These are phyloP conservation scores for Lichenostomus cassidix DNA, from an alignment of 2,113 vertebrate genomes.

Conservation along the genomic window DNA sequence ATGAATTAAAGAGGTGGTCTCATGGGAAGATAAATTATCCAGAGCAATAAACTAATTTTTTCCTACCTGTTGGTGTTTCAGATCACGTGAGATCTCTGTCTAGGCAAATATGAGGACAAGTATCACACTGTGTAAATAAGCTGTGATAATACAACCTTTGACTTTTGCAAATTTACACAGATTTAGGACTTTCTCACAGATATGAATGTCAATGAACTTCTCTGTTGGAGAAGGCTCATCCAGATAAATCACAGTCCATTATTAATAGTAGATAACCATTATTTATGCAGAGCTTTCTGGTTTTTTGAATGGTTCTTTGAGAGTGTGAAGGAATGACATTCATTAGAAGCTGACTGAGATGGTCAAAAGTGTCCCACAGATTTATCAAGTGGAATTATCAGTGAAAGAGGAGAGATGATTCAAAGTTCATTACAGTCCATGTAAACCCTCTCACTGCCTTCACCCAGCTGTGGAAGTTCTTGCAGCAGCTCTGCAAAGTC, in stretches of 20 bases:
- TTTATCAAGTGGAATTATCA: not conserved
- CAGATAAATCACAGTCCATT: not conserved
- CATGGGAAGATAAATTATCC: not conserved
- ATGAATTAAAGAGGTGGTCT: not conserved
- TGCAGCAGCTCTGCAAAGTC: not conserved
- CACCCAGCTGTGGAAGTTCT: not conserved
- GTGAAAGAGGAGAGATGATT: not conserved
- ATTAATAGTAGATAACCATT: not conserved
- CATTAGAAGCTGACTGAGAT: not conserved
- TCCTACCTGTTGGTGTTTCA: not conserved
- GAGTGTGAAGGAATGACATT: not conserved
- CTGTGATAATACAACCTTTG: not conserved
- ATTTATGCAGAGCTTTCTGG: not conserved
- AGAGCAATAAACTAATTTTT: not conserved
- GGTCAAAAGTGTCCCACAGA: not conserved
- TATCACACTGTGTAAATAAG: not conserved
- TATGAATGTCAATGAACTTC: not conserved
- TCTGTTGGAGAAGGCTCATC: not conserved
- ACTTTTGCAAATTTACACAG: not conserved
- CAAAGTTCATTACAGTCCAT: not conserved
- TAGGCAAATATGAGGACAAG: not conserved
- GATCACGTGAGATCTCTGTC: not conserved
- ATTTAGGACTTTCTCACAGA: not conserved
- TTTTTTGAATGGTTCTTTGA: not conserved
- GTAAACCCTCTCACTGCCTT: not conserved